phyloP scores from a whole-genome alignment of 2,113 vertebrate genomes.

The Sinocyclocheilus anophthalmus region DNA sequence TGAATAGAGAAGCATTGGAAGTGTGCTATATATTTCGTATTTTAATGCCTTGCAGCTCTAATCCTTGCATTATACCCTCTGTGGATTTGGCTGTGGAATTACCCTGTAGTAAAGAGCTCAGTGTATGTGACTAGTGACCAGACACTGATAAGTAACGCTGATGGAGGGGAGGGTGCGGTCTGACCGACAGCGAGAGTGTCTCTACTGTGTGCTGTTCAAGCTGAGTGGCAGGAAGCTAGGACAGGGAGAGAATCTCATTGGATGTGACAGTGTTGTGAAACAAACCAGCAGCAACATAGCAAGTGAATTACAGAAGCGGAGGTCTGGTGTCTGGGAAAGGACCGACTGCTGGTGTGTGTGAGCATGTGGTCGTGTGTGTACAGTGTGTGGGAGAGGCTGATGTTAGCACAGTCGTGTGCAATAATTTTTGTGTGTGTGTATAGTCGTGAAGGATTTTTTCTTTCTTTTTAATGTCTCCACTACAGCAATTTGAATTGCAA shows the following conservation, averaged over 20 bases:
- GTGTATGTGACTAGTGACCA: neutral
- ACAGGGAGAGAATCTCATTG: constrained; percentile 21
- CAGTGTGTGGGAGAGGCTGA: neutral
- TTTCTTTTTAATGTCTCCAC: neutral
- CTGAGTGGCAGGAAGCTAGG: constrained; percentile 15
- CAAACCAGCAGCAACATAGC: constrained; percentile 26
- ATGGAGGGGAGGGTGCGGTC: constrained; percentile 15
- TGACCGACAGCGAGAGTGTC: neutral
- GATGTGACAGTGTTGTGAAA: constrained; percentile 40
- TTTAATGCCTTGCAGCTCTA: constrained; percentile 25
- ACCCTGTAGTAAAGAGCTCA: constrained; percentile 1
- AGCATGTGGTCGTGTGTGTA: neutral
- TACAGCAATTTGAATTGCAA: neutral
- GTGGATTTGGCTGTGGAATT: constrained; percentile 46
- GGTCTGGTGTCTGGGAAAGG: constrained; percentile 13
- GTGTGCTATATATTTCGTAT: constrained; percentile 12
- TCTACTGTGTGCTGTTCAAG: neutral
- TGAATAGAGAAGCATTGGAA: neutral
- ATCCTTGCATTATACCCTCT: constrained; percentile 47
- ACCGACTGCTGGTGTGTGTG: neutral
- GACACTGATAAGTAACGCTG: constrained; percentile 15
- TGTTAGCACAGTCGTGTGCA: neutral
- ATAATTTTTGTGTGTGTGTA: neutral
- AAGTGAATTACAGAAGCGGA: constrained; percentile 10
- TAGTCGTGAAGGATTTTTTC: neutral